Evolutionary conservation across 2,888 invertebrate genomes (phyloP).

Genomic region (Caenorhabditis afra): DNA sequence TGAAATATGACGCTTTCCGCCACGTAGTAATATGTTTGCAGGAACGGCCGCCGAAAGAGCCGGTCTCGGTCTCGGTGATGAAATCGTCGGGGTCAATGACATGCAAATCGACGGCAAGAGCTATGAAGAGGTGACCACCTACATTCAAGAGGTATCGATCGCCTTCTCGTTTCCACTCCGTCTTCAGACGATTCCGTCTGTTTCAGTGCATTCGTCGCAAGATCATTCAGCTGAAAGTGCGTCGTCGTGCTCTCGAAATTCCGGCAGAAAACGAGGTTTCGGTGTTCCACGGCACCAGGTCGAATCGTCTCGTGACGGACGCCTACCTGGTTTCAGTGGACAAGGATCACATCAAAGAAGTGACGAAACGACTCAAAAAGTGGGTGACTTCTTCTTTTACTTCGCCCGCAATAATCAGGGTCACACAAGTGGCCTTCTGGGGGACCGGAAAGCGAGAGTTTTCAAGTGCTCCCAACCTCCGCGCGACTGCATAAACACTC

Average conservation of each 20-base stretch:
- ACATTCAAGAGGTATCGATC: conserved; percentile 93
- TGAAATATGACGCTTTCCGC: too few relatives aligned
- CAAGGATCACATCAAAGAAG: conserved; percentile 66
- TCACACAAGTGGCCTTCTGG: conserved; percentile 12
- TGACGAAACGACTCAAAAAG: conserved; percentile 67
- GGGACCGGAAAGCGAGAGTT: background rate
- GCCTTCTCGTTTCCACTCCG: background rate
- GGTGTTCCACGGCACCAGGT: conserved; percentile 52
- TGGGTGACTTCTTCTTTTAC: conserved; percentile 44
- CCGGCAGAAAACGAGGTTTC: conserved; percentile 59
- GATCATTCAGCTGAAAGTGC: conserved; percentile 93
- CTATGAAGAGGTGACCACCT: conserved; percentile 92
- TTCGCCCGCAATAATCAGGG: conserved; percentile 4
- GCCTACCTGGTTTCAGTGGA: conserved; percentile 72
- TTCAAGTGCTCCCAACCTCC: conserved; percentile 28
- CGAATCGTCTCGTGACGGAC: conserved; percentile 62
- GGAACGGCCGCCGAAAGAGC: conserved; percentile 92
- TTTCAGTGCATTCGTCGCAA: conserved; percentile 94
- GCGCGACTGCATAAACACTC: conserved; percentile 17
- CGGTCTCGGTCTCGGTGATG: conserved; percentile 95
- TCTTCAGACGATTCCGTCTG: too few relatives aligned
- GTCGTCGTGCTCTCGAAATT: conserved; percentile 84
- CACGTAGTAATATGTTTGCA: conserved; percentile 79
- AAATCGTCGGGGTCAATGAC: conserved; percentile 97
- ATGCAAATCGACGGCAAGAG: conserved; percentile 92